Evolutionary conservation across 2,113 vertebrate genomes (phyloP).

Genomic region (Jaculus jaculus): DNA sequence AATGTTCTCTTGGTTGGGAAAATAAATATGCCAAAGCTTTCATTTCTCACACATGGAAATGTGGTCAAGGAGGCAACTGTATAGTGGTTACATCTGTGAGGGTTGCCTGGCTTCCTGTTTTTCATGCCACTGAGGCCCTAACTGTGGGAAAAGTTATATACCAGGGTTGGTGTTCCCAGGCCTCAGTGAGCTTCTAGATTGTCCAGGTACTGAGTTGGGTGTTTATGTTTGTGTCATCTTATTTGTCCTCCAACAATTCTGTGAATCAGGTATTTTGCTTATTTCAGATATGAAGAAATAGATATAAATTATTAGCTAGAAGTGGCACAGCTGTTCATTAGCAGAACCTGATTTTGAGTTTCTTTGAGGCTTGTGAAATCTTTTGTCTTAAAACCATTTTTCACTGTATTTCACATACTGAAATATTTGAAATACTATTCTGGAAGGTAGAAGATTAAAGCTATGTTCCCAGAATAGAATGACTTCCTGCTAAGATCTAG

Average conservation of each 20-base stretch:
- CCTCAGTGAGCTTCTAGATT: neutral
- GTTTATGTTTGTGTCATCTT: neutral
- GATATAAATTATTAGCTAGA: neutral
- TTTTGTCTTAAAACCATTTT: conserved; percentile 6
- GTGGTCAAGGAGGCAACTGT: conserved; percentile 23
- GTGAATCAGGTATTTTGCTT: neutral
- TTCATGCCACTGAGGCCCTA: neutral
- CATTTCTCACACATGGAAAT: conserved; percentile 25
- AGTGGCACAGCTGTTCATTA: neutral
- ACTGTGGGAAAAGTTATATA: neutral
- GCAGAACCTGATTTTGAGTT: neutral
- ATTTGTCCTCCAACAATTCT: neutral
- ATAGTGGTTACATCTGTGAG: neutral
- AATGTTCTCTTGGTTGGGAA: conserved; percentile 58
- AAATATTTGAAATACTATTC: neutral
- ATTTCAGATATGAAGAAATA: neutral
- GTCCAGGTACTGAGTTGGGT: neutral
- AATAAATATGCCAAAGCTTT: conserved; percentile 41
- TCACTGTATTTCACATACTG: neutral
- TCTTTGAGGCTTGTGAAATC: neutral
- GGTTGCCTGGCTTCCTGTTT: neutral
- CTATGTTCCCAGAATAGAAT: neutral
- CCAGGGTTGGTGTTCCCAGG: neutral
- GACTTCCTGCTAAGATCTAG: neutral
- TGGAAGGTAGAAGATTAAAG: neutral